Evolutionary conservation across 2,113 vertebrate species (phyloP), one percentile per base, ranked within the genome.

Genomic region (Carollia perspicillata): DNA sequence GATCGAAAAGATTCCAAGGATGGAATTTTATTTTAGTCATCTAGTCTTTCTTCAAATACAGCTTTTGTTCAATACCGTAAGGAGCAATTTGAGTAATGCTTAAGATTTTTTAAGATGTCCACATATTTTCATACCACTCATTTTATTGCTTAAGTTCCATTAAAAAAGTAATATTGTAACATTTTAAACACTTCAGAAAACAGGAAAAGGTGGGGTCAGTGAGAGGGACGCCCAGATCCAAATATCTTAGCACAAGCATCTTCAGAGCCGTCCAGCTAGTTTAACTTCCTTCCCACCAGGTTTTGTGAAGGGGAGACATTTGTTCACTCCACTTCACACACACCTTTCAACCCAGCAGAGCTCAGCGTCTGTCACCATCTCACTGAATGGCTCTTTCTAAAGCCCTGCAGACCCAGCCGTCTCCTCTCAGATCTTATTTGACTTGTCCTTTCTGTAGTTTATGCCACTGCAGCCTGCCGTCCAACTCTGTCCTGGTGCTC

Each of bases 31-130:
- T 58, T 81, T 86, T 58, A 69, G 42, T 93, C 5, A n/a, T 58
- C 49, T n/a, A 80, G 53, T 60, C 66, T 84, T 94, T 92, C 60
- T 92, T 95, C 30, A 84, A 51, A 33, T 55, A 77, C 22, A 63
- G 26, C 17, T 89, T 94, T 68, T 93, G 40, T 71, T 92, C 72
- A 90, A 0, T 71, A 77, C 68, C n/a, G 7, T 80, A 60, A 84
- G 89, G 35, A 83, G 30, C 71, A 78, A 78, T 85, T 95, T 63
- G 68, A 94, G 30, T 87, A 68, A 77, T 60, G 58, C 40, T 79
- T 79, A 95, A 85, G 4, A 77, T 89, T 78, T 78, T 93, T 85
- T 83, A 89, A 22, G 66, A 74, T 90, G 37, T 85, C 7, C 60
- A 30, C 63, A 44, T 84, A 60, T 65, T 93, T 95, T 92, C 65